These are phyloP conservation scores for Botia kubotai DNA, from an alignment of 2,797 vertebrate species.

Conservation along the genomic window DNA sequence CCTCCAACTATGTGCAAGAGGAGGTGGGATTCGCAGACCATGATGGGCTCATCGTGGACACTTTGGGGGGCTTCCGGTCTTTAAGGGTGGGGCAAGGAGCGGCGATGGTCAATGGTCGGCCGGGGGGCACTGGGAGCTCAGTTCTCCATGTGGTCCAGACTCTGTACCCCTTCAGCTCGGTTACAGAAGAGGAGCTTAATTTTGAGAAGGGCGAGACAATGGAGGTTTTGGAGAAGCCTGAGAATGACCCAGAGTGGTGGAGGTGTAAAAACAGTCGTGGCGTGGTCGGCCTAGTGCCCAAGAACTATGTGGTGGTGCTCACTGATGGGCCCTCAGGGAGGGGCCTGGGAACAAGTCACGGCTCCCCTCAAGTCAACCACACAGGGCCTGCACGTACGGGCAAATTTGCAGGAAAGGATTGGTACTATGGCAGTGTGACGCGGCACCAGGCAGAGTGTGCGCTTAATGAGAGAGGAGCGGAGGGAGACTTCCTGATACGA, in stretches of 20 bases:
- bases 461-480: constrained; percentile 90
- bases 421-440: constrained; percentile 95
- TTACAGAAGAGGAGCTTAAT: constrained; percentile 97
- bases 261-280: constrained; percentile 93
- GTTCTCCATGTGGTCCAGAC: constrained; percentile 93
- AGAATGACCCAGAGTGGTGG: constrained; percentile 99
- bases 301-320: constrained; percentile 95
- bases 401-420: constrained; percentile 91
- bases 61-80: constrained; percentile 57
- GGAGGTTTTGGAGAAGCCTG: constrained; percentile 98
- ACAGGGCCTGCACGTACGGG: constrained; percentile 85
- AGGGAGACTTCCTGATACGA: constrained; percentile 96
- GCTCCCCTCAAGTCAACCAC: constrained; percentile 68
- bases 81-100: constrained; percentile 70
- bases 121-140: constrained; percentile 63
- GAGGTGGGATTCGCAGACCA: constrained; percentile 78
- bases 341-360: constrained; percentile 42
- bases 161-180: constrained; percentile 96
- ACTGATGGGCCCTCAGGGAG: constrained; percentile 80
- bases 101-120: constrained; percentile 83
- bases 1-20: constrained; percentile 96
- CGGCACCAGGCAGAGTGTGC: constrained; percentile 92
- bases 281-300: constrained; percentile 94
- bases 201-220: constrained; percentile 98
- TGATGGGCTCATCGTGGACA: constrained; percentile 73